phyloP scores from a whole-genome alignment of 2,113 vertebrate genomes.

The Callithrix jacchus region DNA sequence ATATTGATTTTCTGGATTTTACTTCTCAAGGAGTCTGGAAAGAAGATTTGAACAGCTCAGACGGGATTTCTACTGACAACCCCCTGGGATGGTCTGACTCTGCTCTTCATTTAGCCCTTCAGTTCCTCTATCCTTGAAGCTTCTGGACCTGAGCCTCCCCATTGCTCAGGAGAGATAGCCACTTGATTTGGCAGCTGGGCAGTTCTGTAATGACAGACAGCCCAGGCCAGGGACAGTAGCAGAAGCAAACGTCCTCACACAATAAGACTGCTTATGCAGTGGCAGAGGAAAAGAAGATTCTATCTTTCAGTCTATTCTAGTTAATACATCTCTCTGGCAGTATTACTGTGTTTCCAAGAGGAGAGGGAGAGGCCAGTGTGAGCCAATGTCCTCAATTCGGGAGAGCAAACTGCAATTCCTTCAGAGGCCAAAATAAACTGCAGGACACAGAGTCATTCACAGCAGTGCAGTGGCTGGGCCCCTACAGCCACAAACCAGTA shows the following conservation, averaged over 20 bases:
- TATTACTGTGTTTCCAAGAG: background rate
- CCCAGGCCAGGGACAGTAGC: background rate
- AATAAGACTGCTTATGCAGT: background rate
- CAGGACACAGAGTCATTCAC: constrained; percentile 9
- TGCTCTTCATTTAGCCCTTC: background rate
- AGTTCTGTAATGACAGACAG: background rate
- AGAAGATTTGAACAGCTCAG: constrained; percentile 45
- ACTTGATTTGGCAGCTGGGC: background rate
- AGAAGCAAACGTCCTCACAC: background rate
- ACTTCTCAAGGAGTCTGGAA: constrained; percentile 55
- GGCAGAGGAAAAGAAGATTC: background rate
- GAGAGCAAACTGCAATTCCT: constrained; percentile 66
- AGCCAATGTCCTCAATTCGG: constrained; percentile 19
- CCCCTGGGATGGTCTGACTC: background rate
- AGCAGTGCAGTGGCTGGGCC: background rate
- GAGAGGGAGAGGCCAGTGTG: background rate
- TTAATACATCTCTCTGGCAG: constrained; percentile 33
- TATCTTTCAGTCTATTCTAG: background rate
- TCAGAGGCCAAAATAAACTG: constrained; percentile 45
- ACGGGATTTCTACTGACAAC: constrained; percentile 34
- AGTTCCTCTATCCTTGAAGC: background rate
- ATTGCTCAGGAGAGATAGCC: background rate
- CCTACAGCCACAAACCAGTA: background rate
- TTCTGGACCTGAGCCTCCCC: background rate
- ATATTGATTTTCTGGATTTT: constrained; percentile 57